These are phyloP conservation scores for Bombyx huttoni DNA, from an alignment of 2,888 invertebrate species.

Conservation along the genomic window DNA sequence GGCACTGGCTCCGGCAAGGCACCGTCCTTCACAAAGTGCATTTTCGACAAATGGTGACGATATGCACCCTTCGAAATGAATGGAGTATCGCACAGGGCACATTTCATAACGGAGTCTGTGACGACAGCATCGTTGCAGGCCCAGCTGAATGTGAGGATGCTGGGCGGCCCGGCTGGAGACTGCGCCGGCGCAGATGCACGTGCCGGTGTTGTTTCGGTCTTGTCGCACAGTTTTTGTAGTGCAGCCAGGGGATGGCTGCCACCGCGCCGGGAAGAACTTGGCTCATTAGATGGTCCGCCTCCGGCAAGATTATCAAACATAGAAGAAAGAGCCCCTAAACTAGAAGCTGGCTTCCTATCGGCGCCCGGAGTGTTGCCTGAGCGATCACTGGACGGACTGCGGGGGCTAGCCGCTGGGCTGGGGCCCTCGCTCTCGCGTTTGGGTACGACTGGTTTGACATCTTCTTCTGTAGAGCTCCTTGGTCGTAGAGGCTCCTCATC, in stretches of 20 bases:
- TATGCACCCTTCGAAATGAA: slow-evolving; percentile 98
- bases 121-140: slow-evolving; percentile 94
- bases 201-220: slow-evolving; percentile 85
- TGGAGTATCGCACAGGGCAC: slow-evolving; percentile 94
- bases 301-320: slow-evolving; percentile 91
- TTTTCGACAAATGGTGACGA: slow-evolving; percentile 94
- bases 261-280: slow-evolving; percentile 75
- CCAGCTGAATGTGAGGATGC: slow-evolving; percentile 93
- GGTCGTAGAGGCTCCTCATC: slow-evolving; percentile 70
- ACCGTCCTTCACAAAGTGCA: slow-evolving; percentile 96
- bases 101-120: slow-evolving; percentile 92
- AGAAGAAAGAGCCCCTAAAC: slow-evolving; percentile 87
- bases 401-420: slow-evolving; percentile 74
- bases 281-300: slow-evolving; percentile 48
- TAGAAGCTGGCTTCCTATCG: slow-evolving; percentile 75
- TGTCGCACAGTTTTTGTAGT: slow-evolving; percentile 95
- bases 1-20: slow-evolving; percentile 90
- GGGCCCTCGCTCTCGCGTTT: slow-evolving; percentile 72
- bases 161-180: slow-evolving; percentile 80
- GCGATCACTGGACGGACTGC: slow-evolving; percentile 85
- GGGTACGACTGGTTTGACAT: slow-evolving; percentile 43
- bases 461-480: slow-evolving; percentile 45
- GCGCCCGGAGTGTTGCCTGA: slow-evolving; percentile 81
- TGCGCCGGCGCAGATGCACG: slow-evolving; percentile 65
- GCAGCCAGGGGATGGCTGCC: slow-evolving; percentile 94